A percentile compares a stretch with the other conserved stretches of the same genome.
phyloP scores from a whole-genome alignment of 2,113 vertebrate species.

The Notothenia coriiceps region DNA sequence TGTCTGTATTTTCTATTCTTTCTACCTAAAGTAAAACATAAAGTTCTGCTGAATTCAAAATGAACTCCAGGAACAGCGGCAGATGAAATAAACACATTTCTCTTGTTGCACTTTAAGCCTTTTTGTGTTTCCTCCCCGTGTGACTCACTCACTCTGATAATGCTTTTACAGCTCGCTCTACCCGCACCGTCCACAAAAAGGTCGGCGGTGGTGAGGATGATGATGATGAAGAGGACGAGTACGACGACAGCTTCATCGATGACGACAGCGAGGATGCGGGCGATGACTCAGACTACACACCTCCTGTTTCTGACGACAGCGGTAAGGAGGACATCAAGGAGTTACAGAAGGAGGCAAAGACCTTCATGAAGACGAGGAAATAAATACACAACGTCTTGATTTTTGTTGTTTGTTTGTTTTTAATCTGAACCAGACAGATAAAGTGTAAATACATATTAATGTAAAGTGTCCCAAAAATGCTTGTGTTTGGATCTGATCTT shows the following conservation, averaged over 20 bases:
- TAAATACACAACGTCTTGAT: constrained; percentile 13
- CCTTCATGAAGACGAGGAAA: constrained; percentile 66
- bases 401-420: background rate
- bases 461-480: too few species aligned
- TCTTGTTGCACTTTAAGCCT: background rate
- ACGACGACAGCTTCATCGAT: constrained; percentile 81
- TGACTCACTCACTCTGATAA: background rate
- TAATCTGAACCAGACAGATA: background rate
- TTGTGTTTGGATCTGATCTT: too few species aligned
- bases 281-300: constrained; percentile 78
- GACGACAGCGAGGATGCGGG: constrained; percentile 74
- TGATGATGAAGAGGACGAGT: constrained; percentile 24
- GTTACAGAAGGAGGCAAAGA: constrained; percentile 70
- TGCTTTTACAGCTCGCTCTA: constrained; percentile 34
- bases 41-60: background rate
- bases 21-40: background rate
- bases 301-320: constrained; percentile 63
- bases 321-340: constrained; percentile 63
- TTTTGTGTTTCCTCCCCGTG: background rate
- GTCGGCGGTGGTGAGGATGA: background rate
- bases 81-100: background rate
- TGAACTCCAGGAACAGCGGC: background rate
- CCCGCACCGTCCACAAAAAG: background rate
- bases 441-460: too few species aligned
- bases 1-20: background rate